Conservation (phyloP, 1,140 invertebrate species). For the Drosophila sproati region DNA sequence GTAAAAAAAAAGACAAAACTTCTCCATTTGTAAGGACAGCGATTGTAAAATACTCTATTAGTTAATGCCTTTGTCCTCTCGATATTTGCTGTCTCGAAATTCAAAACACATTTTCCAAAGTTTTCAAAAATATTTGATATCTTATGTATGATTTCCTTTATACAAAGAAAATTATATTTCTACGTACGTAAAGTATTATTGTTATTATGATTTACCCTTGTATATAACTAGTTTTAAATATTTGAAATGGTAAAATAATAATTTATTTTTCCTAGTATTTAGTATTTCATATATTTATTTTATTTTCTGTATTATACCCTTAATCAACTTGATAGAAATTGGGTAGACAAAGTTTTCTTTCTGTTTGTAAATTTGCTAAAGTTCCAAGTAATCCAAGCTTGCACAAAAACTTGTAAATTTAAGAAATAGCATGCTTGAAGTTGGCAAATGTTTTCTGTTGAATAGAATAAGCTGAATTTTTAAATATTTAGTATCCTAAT, state of each 20-base stretch:
- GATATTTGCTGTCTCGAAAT: not conserved
- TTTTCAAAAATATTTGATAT: too few relatives aligned
- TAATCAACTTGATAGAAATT: not conserved
- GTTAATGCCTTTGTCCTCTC: not conserved
- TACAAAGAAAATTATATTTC: too few relatives aligned
- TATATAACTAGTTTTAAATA: too few relatives aligned
- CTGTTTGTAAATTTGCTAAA: conserved; percentile 48
- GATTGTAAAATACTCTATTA: conserved; percentile 2
- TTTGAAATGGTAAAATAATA: too few relatives aligned
- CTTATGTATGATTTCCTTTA: too few relatives aligned
- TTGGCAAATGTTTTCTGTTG: not conserved
- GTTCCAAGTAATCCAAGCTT: conserved; percentile 30
- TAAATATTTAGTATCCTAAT: not conserved
- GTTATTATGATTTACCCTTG: too few relatives aligned
- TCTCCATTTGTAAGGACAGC: not conserved
- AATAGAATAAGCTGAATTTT: not conserved
- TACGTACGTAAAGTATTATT: too few relatives aligned
- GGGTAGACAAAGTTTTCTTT: conserved; percentile 37
- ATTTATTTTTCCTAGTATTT: not conserved
- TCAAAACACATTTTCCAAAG: too few relatives aligned
- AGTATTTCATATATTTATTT: not conserved
- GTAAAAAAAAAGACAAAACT: conserved; percentile 41
- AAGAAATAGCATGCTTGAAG: not conserved
- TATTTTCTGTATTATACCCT: too few relatives aligned
- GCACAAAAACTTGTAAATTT: not conserved